A percentile compares a stretch with the other conserved stretches of the same genome.
Conservation (phyloP, 2,797 vertebrate species). For the Oreonectes daqikongensis region DNA sequence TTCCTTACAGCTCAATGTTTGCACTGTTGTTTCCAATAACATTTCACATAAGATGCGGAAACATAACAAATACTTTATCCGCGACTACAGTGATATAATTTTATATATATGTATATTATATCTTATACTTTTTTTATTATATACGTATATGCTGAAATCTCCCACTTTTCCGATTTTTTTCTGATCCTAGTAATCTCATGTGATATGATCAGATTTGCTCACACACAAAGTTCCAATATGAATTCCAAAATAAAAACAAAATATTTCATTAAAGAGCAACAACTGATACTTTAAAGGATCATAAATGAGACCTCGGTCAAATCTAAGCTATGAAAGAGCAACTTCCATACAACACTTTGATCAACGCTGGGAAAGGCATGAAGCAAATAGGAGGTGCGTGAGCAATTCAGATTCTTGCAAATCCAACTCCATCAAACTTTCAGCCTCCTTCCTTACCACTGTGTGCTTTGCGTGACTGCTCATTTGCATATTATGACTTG, state of each 20-base stretch:
- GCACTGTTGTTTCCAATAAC: not conserved
- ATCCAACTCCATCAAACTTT: constrained; percentile 21
- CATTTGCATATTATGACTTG: constrained; percentile 65
- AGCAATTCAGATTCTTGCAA: constrained; percentile 1
- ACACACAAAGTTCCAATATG: too few relatives aligned
- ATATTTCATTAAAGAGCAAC: too few relatives aligned
- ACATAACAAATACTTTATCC: not conserved
- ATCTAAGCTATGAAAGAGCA: not conserved
- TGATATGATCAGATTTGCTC: too few relatives aligned
- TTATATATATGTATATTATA: too few relatives aligned
- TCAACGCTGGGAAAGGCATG: constrained; percentile 31
- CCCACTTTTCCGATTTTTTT: not conserved
- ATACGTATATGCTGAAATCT: not conserved
- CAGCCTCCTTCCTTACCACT: constrained; percentile 12
- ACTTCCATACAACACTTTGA: constrained; percentile 3
- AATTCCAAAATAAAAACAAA: too few relatives aligned
- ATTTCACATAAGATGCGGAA: too few relatives aligned
- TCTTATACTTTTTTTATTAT: too few relatives aligned
- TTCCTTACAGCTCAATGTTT: not conserved
- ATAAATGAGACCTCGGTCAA: too few relatives aligned
- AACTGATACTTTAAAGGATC: too few relatives aligned
- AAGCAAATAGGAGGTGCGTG: constrained; percentile 1
- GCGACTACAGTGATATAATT: not conserved
- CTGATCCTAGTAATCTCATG: not conserved
- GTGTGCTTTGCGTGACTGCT: constrained; percentile 15